phyloP scores from a whole-genome alignment of 2,888 invertebrate genomes.

The Melitaea athalia region DNA sequence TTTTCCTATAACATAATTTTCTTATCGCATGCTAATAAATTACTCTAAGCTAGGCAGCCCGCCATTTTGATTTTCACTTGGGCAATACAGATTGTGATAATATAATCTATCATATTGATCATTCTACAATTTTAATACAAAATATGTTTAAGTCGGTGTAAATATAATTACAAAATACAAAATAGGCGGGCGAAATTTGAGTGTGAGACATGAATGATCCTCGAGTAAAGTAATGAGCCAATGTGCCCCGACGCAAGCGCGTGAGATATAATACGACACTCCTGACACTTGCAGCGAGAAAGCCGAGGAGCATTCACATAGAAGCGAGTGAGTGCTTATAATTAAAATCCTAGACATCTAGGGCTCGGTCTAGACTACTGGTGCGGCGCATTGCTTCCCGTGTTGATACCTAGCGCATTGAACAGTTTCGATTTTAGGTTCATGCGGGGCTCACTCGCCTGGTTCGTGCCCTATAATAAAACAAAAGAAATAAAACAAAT shows the following conservation, averaged over 20 bases:
- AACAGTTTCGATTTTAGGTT: constrained; percentile 93
- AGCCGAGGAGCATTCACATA: constrained; percentile 41
- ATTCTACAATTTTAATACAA: neutral
- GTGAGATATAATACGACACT: constrained; percentile 6
- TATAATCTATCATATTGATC: neutral
- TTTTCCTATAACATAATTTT: constrained; percentile 56
- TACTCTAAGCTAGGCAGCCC: constrained; percentile 65
- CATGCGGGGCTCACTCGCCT: constrained; percentile 87
- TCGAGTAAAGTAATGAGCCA: constrained; percentile 39
- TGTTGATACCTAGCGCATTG: constrained; percentile 91
- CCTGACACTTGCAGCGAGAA: constrained; percentile 3
- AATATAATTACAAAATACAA: constrained; percentile 54
- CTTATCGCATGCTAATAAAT: constrained; percentile 79
- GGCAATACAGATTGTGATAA: constrained; percentile 34
- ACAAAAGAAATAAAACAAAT: constrained; percentile 74
- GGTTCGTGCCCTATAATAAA: constrained; percentile 84
- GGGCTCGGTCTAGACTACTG: constrained; percentile 59
- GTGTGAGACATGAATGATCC: constrained; percentile 62
- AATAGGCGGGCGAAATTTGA: constrained; percentile 53
- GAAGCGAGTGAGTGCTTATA: constrained; percentile 49
- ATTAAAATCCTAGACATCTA: constrained; percentile 48
- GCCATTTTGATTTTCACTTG: constrained; percentile 53
- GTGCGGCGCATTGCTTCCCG: constrained; percentile 77
- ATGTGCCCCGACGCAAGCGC: constrained; percentile 3
- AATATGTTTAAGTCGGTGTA: constrained; percentile 29